phyloP scores from a whole-genome alignment of 2,888 invertebrate genomes.

The Rambutsinella grinnellia region DNA sequence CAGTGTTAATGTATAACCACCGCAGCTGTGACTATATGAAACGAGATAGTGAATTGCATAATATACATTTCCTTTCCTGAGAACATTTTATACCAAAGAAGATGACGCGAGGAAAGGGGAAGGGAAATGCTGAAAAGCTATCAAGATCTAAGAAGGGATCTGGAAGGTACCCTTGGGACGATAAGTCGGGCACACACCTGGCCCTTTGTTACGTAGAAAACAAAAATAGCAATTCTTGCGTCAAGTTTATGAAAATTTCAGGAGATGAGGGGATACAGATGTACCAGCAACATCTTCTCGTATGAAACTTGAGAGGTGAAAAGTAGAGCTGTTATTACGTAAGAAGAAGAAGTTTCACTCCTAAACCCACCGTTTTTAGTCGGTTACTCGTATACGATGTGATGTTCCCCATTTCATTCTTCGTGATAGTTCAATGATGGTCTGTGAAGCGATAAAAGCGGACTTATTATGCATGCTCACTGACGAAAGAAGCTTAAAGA shows the following conservation, averaged over 20 bases:
- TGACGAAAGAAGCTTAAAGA: too few relatives aligned
- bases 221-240: neutral
- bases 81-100: too few relatives aligned
- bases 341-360: neutral
- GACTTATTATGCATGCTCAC: too few relatives aligned
- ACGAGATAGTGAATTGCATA: too few relatives aligned
- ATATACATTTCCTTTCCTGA: too few relatives aligned
- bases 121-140: neutral
- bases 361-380: neutral
- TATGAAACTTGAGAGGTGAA: neutral
- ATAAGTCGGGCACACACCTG: slow-evolving; percentile 29
- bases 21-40: too few relatives aligned
- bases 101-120: too few relatives aligned
- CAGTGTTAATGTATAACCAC: too few relatives aligned
- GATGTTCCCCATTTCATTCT: neutral
- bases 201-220: neutral
- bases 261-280: neutral
- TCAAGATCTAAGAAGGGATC: slow-evolving; percentile 13
- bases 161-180: slow-evolving; percentile 34
- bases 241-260: slow-evolving; percentile 25
- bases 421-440: too few relatives aligned
- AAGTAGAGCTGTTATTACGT: neutral
- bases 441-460: too few relatives aligned
- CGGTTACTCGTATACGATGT: neutral
- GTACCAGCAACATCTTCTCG: neutral